A percentile compares a stretch with the other conserved stretches of the same genome.
Conservation (phyloP, 2,888 invertebrate species). For the Caenorhabditis becei region DNA sequence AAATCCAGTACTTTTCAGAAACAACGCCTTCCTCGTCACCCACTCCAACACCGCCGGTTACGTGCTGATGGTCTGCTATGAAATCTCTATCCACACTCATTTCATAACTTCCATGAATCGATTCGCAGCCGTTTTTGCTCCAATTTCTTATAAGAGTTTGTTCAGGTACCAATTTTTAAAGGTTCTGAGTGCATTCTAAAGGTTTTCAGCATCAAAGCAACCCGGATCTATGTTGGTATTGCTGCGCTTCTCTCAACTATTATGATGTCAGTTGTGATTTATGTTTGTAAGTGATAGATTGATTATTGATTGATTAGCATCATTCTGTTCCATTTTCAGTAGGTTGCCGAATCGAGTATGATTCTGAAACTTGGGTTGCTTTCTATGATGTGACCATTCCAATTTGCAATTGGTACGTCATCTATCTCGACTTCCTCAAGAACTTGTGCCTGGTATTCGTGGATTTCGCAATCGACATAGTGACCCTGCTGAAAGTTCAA, state of each 20-base stretch:
- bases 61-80: conserved; percentile 19
- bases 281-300: not conserved
- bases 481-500: conserved; percentile 33
- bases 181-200: not conserved
- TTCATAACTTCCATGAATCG: conserved; percentile 37
- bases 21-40: conserved; percentile 5
- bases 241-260: not conserved
- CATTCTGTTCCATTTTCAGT: conserved; percentile 18
- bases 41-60: conserved; percentile 6
- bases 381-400: conserved; percentile 30
- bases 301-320: no score
- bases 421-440: conserved; percentile 32
- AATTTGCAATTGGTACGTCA: conserved; percentile 21
- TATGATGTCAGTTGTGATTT: conserved; percentile 8
- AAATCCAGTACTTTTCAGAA: conserved; percentile 8
- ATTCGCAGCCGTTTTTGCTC: conserved; percentile 36
- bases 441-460: conserved; percentile 27
- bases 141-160: conserved; percentile 22
- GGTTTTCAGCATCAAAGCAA: conserved; percentile 13
- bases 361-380: conserved; percentile 24
- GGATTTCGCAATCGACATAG: conserved; percentile 18
- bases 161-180: no score
- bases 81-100: conserved; percentile 38
- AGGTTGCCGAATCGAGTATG: conserved; percentile 19
- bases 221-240: not conserved